These are phyloP conservation scores for Lepidonotus clava DNA, from an alignment of 2,888 invertebrate species.

Conservation along the genomic window DNA sequence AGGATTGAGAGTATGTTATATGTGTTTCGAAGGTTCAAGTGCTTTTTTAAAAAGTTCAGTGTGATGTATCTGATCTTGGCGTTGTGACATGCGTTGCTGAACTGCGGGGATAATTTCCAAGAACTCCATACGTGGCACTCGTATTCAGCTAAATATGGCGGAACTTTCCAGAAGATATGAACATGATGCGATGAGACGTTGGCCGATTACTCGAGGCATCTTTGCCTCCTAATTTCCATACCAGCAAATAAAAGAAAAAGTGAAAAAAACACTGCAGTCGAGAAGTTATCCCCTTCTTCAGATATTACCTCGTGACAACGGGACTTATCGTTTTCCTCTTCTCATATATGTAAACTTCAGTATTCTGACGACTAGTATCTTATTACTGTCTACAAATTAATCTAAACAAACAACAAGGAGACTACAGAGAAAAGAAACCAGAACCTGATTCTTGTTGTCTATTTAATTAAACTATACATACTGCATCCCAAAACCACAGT, in stretches of 20 bases:
- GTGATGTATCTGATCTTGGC: no score
- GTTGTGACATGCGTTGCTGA: no score
- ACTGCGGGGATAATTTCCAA: no score
- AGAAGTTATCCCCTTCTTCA: not conserved
- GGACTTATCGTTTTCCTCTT: constrained; percentile 3
- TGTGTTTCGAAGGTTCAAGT: no score
- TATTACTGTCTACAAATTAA: not conserved
- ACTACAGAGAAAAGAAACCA: not conserved
- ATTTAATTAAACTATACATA: not conserved
- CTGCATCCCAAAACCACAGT: not conserved
- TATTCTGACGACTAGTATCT: not conserved
- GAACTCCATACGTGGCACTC: no score
- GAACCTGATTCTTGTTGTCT: not conserved
- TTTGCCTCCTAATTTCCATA: not conserved
- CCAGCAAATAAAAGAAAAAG: not conserved
- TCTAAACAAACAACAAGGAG: not conserved
- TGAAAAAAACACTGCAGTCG: not conserved
- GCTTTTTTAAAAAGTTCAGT: no score
- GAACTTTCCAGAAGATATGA: not conserved
- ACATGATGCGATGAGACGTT: not conserved
- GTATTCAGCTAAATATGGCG: no score
- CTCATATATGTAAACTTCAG: not conserved
- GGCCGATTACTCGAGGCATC: not conserved
- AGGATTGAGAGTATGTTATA: no score
- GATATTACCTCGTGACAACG: not conserved